phyloP scores from a whole-genome alignment of 23 tunicate species.

The Corella eumyota region DNA sequence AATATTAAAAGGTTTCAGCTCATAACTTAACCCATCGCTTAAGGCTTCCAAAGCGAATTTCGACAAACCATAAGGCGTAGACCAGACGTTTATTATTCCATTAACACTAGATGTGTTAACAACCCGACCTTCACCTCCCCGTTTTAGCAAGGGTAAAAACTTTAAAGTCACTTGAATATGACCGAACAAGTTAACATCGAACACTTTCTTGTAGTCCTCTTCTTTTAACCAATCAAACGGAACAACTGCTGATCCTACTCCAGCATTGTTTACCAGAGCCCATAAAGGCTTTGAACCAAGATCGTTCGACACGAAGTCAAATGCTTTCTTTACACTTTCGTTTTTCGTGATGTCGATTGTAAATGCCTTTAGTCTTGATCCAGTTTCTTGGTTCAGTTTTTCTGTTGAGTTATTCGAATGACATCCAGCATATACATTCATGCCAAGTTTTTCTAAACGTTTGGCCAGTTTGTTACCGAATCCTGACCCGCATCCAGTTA shows the following conservation, averaged over 20 bases:
- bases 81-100: background rate
- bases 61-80: background rate
- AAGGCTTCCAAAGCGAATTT: conserved; percentile 3
- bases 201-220: conserved; percentile 1
- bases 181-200: conserved; percentile 5
- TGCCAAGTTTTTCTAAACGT: too few relatives aligned
- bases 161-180: background rate
- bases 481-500: too few relatives aligned
- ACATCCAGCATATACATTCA: conserved; percentile 1
- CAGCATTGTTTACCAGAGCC: conserved; percentile 8
- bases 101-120: conserved; percentile 2
- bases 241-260: background rate
- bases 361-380: conserved; percentile 2
- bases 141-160: background rate
- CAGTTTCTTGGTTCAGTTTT: background rate
- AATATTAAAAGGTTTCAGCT: conserved; percentile 2
- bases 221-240: background rate
- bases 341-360: conserved; percentile 6
- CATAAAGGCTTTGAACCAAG: background rate
- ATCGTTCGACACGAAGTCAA: background rate
- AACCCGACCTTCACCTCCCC: conserved; percentile 4
- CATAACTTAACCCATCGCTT: background rate
- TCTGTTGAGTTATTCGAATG: background rate
- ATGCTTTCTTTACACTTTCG: background rate
- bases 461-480: too few relatives aligned